Percentiles rank a stretch among this genome's conserved stretches.
These are phyloP conservation scores for Parazoanthus atlanticus DNA, from an alignment of 92 coral and sea anemone species.

Conservation along the genomic window DNA sequence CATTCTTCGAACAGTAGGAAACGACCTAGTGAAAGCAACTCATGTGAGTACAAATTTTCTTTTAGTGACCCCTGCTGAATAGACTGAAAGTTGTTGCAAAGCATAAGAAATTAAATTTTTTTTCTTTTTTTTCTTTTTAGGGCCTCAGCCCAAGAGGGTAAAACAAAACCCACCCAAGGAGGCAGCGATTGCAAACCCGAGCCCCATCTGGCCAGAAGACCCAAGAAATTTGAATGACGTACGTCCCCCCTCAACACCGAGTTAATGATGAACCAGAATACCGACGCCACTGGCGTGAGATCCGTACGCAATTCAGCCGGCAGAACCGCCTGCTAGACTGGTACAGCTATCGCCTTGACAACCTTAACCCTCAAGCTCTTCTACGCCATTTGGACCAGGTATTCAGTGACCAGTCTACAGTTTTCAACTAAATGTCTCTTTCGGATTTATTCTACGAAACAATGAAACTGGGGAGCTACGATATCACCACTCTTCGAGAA, in stretches of 20 bases:
- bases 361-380: conserved; percentile 34
- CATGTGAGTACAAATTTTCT: no score
- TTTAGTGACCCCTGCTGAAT: no score
- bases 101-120: no score
- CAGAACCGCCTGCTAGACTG: conserved; percentile 57
- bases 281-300: conserved; percentile 53
- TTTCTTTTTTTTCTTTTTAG: conserved; percentile 11
- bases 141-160: conserved; percentile 29
- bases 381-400: conserved; percentile 33
- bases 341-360: no score
- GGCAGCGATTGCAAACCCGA: neutral
- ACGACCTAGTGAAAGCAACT: neutral
- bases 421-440: conserved; percentile 55
- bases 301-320: conserved; percentile 47
- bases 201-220: conserved; percentile 50
- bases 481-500: conserved; percentile 49
- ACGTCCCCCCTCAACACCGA: conserved; percentile 37
- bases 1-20: conserved; percentile 27
- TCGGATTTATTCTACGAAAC: conserved; percentile 47
- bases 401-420: conserved; percentile 52
- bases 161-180: conserved; percentile 17
- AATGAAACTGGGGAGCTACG: conserved; percentile 51
- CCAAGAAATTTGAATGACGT: neutral
- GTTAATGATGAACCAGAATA: conserved; percentile 20
- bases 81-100: no score